These are phyloP conservation scores for Drosophila insularis DNA, from an alignment of 1,140 invertebrate species.

Conservation along the genomic window DNA sequence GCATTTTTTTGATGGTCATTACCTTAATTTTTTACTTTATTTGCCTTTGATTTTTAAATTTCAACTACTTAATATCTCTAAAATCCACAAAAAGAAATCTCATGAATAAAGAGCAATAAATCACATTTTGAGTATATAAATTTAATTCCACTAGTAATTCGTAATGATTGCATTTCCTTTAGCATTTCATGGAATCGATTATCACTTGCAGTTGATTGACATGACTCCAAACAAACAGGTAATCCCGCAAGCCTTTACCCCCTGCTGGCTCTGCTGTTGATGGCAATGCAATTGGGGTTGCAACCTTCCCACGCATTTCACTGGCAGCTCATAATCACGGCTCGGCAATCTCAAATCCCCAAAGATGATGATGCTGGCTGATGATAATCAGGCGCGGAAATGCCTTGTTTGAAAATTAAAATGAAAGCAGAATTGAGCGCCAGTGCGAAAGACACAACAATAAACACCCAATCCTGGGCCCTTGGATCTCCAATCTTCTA, in stretches of 20 bases:
- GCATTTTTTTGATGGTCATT: no score
- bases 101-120: no score
- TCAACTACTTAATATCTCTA: no score
- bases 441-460: slow-evolving; percentile 62
- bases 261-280: not conserved
- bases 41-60: no score
- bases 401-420: slow-evolving; percentile 64
- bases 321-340: slow-evolving; percentile 56
- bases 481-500: not conserved
- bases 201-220: slow-evolving; percentile 1
- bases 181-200: not conserved
- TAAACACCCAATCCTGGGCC: slow-evolving; percentile 35
- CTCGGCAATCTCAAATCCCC: slow-evolving; percentile 23
- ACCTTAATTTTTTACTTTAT: no score
- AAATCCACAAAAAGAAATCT: no score
- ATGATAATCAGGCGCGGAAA: slow-evolving; percentile 66
- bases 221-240: slow-evolving; percentile 12
- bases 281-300: slow-evolving; percentile 1
- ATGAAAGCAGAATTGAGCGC: slow-evolving; percentile 33
- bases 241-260: not conserved
- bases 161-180: not conserved
- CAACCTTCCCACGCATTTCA: slow-evolving; percentile 71
- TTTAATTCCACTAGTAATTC: slow-evolving; percentile 2
- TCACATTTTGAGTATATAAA: not conserved
- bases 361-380: slow-evolving; percentile 22